A percentile compares a stretch with the other conserved stretches of the same genome.
Evolutionary conservation across 2,888 invertebrate genomes (phyloP).

Genomic region (Epinotia ramella): DNA sequence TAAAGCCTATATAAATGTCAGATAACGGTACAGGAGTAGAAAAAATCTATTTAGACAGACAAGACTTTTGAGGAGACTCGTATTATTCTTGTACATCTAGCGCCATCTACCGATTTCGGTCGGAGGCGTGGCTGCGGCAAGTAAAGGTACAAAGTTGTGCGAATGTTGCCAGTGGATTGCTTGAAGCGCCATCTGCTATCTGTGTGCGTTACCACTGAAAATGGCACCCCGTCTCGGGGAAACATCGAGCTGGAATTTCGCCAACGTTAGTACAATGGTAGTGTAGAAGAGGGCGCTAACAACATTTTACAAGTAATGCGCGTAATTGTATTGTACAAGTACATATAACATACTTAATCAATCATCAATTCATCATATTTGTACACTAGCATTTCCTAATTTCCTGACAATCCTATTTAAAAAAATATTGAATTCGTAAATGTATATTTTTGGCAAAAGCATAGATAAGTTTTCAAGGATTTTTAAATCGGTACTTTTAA

Average conservation of each 20-base stretch:
- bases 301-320: not conserved
- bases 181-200: conserved; percentile 24
- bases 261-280: not conserved
- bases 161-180: not conserved
- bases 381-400: not conserved
- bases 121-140: not conserved
- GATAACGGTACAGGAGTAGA: too few relatives aligned
- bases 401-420: not conserved
- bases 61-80: not conserved
- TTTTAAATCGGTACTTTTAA: not conserved
- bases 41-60: too few relatives aligned
- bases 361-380: not conserved
- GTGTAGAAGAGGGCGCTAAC: conserved; percentile 6
- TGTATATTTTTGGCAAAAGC: not conserved
- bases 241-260: not conserved
- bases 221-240: not conserved
- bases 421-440: not conserved
- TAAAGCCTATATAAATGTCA: too few relatives aligned
- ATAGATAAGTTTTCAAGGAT: too few relatives aligned
- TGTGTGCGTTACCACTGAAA: not conserved
- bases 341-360: not conserved
- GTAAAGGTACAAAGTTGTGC: not conserved
- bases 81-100: not conserved
- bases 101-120: conserved; percentile 31
- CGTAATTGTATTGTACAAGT: not conserved